These are phyloP conservation scores for Fundulus diaphanus DNA, from an alignment of 2,797 vertebrate species.

Conservation along the genomic window DNA sequence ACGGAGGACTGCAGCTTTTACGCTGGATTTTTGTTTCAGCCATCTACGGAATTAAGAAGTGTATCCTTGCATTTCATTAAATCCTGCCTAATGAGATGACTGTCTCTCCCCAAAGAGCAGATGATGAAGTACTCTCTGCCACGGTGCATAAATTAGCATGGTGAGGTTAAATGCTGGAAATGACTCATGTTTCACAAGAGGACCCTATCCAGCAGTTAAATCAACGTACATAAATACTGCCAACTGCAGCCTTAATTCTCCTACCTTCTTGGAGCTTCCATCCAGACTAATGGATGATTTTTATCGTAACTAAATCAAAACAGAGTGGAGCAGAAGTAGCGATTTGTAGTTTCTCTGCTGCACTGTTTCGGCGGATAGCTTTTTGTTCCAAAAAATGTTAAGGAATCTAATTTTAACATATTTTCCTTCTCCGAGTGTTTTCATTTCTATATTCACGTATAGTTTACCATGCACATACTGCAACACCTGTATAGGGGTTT, in stretches of 20 bases:
- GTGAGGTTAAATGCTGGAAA: conserved; percentile 99
- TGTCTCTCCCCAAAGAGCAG: conserved; percentile 98
- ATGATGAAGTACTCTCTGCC: conserved; percentile 96
- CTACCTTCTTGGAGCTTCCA: conserved; percentile 62
- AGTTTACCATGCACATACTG: neutral
- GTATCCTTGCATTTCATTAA: conserved; percentile 99
- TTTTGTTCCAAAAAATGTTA: neutral
- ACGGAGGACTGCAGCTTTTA: conserved; percentile 88
- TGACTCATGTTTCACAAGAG: conserved; percentile 99
- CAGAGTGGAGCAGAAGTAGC: conserved; percentile 24
- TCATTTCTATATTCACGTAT: too few species aligned
- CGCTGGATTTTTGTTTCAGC: conserved; percentile 94
- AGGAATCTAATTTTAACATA: neutral
- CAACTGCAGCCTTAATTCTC: conserved; percentile 89
- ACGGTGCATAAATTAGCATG: conserved; percentile 98
- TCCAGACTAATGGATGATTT: conserved; percentile 56
- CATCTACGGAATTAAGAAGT: conserved; percentile 98
- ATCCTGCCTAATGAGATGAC: conserved; percentile 98
- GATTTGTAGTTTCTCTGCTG: conserved; percentile 12
- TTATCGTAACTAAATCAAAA: conserved; percentile 41
- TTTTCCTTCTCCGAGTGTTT: neutral
- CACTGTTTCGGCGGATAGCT: conserved; percentile 1
- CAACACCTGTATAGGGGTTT: neutral
- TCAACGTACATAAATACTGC: conserved; percentile 97
- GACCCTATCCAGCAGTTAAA: conserved; percentile 97